Evolutionary conservation across 2,888 invertebrate genomes (phyloP).

Genomic region (Hemaris fuciformis): DNA sequence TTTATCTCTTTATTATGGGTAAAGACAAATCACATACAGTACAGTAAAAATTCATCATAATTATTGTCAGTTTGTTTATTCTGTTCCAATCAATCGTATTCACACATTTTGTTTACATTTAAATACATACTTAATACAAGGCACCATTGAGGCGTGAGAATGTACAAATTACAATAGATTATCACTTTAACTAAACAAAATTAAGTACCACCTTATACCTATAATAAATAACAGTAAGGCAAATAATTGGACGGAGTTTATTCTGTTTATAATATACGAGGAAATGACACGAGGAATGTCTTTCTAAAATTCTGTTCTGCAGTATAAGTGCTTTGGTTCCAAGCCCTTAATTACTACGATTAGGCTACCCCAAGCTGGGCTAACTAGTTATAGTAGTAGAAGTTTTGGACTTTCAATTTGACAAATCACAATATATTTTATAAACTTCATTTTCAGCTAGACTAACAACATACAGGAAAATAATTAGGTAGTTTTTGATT

Average conservation of each 20-base stretch:
- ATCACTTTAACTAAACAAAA: constrained; percentile 10
- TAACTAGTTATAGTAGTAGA: too few relatives aligned
- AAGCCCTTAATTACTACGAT: too few relatives aligned
- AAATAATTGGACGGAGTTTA: constrained; percentile 65
- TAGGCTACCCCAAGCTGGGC: too few relatives aligned
- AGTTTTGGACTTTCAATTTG: too few relatives aligned
- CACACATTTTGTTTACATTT: constrained; percentile 10
- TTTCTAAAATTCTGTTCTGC: too few relatives aligned
- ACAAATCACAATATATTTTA: too few relatives aligned
- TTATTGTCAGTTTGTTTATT: constrained; percentile 16
- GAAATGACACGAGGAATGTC: neutral
- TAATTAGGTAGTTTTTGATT: too few relatives aligned
- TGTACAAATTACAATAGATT: constrained; percentile 4
- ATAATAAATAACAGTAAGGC: constrained; percentile 77
- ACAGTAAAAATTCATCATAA: neutral
- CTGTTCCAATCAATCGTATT: constrained; percentile 1
- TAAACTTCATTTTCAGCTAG: too few relatives aligned
- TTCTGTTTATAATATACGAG: neutral
- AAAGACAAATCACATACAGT: neutral
- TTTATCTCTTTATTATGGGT: too few relatives aligned
- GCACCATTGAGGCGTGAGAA: constrained; percentile 11
- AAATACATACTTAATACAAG: constrained; percentile 11
- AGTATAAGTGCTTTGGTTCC: too few relatives aligned
- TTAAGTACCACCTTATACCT: constrained; percentile 33
- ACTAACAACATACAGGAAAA: too few relatives aligned